Base-by-base conservation (phyloP, 2,888 invertebrate genomes). In the Epirrhoe tristata region DNA sequence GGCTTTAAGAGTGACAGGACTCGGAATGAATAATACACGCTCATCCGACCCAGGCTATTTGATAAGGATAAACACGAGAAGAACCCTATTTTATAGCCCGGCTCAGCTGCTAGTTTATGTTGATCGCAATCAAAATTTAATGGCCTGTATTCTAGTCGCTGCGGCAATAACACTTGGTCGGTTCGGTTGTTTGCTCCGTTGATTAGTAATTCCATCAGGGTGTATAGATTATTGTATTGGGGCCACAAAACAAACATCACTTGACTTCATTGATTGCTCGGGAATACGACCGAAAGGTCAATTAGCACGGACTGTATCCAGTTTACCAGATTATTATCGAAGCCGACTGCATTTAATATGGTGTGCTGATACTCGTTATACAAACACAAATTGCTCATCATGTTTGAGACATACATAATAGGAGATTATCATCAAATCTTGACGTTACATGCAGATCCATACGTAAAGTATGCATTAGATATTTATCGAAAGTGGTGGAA, bases 151-250 rank as follows among this genome's bases (percentile, higher is more conserved):
- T 51, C 48, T 34, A 51, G 58, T 54, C 12, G 51, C 53, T 57
- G 67, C 16, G 56, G 60, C 63, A 50, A 67, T 59, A 60, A 56
- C 63, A 63, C 51, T 60, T 48, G 63, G 52, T 43, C 57, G 16
- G 52, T 48, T 57, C 48, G 7, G 60, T 39, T 63, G 56, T 63
- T 63, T 64, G 67, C 51, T 55, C 34, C 36, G 10, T 39, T 56
- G 63, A 63, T 67, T 59, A 54, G 54, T 64, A 58, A 65, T 65
- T 62, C 58, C 58, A 58, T 64, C 52, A 55, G 50, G 52, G 24
- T 51, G 32, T 51, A 58, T 56, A n/a, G 51, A 52, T 53, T 48
- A 56, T 57, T 63, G 43, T 67, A 61, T 68, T 58, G 51, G 55
- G 36, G 32, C 10, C 59, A 10, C 32, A 39, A 43, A 58, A 55